Percentiles rank a stretch among this genome's conserved stretches.
Evolutionary conservation across 1,140 invertebrate species (phyloP).

Genomic region (Adelges cooleyi): DNA sequence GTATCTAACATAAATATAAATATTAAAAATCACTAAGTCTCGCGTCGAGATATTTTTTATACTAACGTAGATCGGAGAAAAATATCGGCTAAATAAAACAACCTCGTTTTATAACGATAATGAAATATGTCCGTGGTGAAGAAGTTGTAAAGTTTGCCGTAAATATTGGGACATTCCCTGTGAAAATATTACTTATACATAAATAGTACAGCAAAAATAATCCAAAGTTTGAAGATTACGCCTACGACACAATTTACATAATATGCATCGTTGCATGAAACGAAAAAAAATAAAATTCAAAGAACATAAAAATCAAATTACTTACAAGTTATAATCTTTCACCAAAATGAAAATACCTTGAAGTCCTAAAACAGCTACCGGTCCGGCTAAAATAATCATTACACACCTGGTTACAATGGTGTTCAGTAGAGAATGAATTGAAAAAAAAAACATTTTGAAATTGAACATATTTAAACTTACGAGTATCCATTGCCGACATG

Average conservation of each 20-base stretch:
- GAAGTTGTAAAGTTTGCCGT: slow-evolving; percentile 83
- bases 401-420: too few relatives aligned
- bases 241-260: too few relatives aligned
- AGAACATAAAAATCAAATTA: slow-evolving; percentile 8
- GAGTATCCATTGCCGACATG: slow-evolving; percentile 74
- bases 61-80: slow-evolving; percentile 87
- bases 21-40: background rate
- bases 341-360: slow-evolving; percentile 37
- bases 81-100: slow-evolving; percentile 76
- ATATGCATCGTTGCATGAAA: too few relatives aligned
- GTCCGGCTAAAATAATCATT: slow-evolving; percentile 51
- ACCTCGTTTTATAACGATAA: slow-evolving; percentile 73
- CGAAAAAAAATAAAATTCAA: slow-evolving; percentile 10
- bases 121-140: slow-evolving; percentile 81
- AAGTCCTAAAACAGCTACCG: slow-evolving; percentile 76
- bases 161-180: slow-evolving; percentile 88
- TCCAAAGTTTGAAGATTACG: too few relatives aligned
- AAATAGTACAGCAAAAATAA: too few relatives aligned
- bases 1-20: background rate
- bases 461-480: slow-evolving; percentile 39
- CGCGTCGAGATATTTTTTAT: background rate
- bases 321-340: slow-evolving; percentile 31
- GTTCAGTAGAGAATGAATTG: background rate
- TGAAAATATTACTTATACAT: slow-evolving; percentile 37
- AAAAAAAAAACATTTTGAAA: background rate